A percentile compares a stretch with the other conserved stretches of the same genome.
Evolutionary conservation across 1,140 invertebrate species (phyloP).

Genomic region (Drosophila bocki): DNA sequence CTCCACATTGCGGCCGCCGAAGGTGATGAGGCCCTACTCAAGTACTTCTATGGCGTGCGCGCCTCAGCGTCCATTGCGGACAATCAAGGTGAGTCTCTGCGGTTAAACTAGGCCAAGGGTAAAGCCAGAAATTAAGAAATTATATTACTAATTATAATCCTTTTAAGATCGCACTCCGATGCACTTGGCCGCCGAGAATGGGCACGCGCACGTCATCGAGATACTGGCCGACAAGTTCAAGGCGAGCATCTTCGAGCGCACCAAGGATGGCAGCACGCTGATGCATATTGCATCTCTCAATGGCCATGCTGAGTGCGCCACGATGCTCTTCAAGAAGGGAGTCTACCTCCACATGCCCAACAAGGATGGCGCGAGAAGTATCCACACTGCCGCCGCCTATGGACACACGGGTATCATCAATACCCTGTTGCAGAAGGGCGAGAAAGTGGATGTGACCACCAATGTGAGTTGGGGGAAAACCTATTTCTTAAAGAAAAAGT

Average conservation of each 20-base stretch:
- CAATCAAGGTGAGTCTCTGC: conserved; percentile 89
- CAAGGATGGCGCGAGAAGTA: conserved; percentile 96
- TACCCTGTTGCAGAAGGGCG: conserved; percentile 97
- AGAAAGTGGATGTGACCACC: conserved; percentile 97
- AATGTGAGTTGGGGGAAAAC: conserved; percentile 89
- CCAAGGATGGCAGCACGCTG: conserved; percentile 98
- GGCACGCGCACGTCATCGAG: conserved; percentile 97
- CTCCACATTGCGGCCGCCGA: conserved; percentile 97
- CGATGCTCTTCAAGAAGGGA: conserved; percentile 99
- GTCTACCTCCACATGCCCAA: conserved; percentile 99
- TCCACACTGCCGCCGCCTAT: conserved; percentile 95
- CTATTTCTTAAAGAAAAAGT: neutral
- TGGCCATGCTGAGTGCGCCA: conserved; percentile 99
- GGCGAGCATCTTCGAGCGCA: conserved; percentile 96
- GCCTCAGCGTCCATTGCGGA: conserved; percentile 97
- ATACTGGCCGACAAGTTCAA: conserved; percentile 98
- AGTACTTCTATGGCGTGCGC: conserved; percentile 97
- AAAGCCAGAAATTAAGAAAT: conserved; percentile 1
- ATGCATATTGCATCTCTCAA: conserved; percentile 99
- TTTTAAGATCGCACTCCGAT: conserved; percentile 95
- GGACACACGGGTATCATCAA: conserved; percentile 99
- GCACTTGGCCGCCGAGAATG: conserved; percentile 98
- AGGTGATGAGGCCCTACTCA: conserved; percentile 96
- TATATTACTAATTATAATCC: neutral
- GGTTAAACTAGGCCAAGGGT: conserved; percentile 1